Evolutionary conservation across 2,888 invertebrate species (phyloP).

Genomic region (Drosophila kuntzei): DNA sequence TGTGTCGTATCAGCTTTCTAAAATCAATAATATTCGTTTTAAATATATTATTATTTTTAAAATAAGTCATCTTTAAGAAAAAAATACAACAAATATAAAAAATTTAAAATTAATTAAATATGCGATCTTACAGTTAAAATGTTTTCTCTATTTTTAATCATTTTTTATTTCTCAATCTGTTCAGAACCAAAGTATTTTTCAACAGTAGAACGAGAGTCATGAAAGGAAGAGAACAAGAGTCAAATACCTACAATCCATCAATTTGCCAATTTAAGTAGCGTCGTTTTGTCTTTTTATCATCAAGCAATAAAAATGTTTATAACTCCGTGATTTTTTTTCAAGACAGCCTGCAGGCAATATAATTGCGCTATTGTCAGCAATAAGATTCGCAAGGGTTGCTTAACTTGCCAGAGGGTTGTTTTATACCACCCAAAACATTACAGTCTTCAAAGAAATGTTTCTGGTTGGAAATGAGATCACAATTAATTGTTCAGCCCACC

Average conservation of each 20-base stretch:
- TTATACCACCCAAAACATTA: constrained; percentile 34
- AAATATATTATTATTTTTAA: too few species aligned
- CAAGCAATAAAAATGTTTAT: constrained; percentile 71
- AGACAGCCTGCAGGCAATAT: constrained; percentile 33
- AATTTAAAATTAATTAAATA: too few species aligned
- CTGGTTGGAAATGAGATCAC: constrained; percentile 69
- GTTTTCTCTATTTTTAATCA: too few species aligned
- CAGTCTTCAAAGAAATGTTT: constrained; percentile 70
- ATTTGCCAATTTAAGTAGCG: constrained; percentile 67
- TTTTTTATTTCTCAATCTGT: too few species aligned
- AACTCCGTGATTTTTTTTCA: constrained; percentile 76
- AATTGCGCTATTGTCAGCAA: constrained; percentile 75
- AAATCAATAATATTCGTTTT: too few species aligned
- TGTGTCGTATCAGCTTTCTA: too few species aligned
- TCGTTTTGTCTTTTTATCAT: constrained; percentile 49
- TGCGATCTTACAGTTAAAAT: too few species aligned
- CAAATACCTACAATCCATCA: constrained; percentile 8
- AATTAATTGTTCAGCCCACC: constrained; percentile 81
- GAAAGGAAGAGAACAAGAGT: not conserved
- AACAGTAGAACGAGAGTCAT: too few species aligned
- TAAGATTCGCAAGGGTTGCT: constrained; percentile 65
- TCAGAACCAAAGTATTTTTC: too few species aligned
- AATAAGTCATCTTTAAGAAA: too few species aligned
- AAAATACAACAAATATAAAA: too few species aligned
- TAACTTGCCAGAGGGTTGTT: constrained; percentile 34